Evolutionary conservation across 2,113 vertebrate genomes (phyloP).

Genomic region (Callipepla californica): DNA sequence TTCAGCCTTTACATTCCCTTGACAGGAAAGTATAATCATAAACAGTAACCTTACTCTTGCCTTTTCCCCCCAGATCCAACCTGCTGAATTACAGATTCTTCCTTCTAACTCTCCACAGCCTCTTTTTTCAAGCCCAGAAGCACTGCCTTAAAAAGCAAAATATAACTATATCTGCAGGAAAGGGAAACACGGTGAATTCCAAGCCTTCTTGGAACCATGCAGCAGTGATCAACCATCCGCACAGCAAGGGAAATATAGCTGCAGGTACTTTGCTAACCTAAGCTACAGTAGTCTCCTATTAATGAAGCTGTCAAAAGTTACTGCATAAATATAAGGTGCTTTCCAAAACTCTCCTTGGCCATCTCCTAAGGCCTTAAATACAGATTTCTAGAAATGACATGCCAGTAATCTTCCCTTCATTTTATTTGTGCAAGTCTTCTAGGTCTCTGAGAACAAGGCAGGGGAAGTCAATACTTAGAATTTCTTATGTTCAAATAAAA

Average conservation of each 20-base stretch:
- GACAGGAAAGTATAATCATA: neutral
- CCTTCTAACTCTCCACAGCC: neutral
- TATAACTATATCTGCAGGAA: neutral
- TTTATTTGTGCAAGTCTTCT: neutral
- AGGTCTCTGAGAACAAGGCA: neutral
- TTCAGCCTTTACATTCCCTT: neutral
- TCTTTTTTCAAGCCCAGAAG: neutral
- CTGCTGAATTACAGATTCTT: neutral
- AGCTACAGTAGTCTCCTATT: neutral
- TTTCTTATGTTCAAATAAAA: neutral
- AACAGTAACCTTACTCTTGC: neutral
- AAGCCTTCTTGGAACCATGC: neutral
- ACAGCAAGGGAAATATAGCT: neutral
- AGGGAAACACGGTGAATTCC: neutral
- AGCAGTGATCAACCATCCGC: neutral
- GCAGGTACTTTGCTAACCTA: neutral
- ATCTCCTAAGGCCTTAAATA: neutral
- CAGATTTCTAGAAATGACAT: rapidly evolving
- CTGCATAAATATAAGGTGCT: neutral
- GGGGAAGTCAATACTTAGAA: neutral
- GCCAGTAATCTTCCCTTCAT: neutral
- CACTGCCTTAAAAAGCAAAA: neutral
- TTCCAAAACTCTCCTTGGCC: neutral
- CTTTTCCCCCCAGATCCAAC: neutral
- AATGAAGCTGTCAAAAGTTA: neutral